A percentile compares a stretch with the other conserved stretches of the same genome.
These are phyloP conservation scores for Drosophila fuyamai DNA, from an alignment of 1,140 invertebrate genomes.

Conservation along the genomic window DNA sequence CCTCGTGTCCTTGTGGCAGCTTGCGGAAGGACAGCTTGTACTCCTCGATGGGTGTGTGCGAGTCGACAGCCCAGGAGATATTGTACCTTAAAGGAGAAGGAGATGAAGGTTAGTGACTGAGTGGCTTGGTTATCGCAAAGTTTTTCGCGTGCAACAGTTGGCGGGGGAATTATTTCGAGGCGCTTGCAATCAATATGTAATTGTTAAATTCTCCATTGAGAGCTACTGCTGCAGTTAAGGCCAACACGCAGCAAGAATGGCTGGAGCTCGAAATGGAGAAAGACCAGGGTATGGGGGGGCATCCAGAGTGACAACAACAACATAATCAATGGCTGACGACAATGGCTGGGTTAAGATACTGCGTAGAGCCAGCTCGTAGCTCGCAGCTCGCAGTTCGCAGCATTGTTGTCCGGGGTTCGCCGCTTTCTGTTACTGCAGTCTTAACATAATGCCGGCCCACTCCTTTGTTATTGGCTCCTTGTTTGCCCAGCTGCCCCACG, in stretches of 20 bases:
- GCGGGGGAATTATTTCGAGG: constrained; percentile 55
- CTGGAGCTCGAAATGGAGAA: not conserved
- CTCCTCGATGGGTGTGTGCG: constrained; percentile 88
- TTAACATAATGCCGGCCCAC: constrained; percentile 50
- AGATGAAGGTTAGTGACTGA: constrained; percentile 1
- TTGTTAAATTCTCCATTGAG: constrained; percentile 72
- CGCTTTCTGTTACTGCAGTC: constrained; percentile 18
- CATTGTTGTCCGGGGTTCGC: constrained; percentile 29
- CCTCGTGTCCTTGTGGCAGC: constrained; percentile 85
- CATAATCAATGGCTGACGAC: constrained; percentile 69
- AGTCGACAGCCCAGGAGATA: constrained; percentile 89
- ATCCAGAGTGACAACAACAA: constrained; percentile 40
- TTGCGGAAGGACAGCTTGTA: constrained; percentile 88
- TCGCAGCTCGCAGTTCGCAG: constrained; percentile 7
- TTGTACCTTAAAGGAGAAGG: constrained; percentile 85
- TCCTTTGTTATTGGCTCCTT: constrained; percentile 68
- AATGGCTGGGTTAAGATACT: constrained; percentile 65
- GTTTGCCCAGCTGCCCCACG: constrained; percentile 55
- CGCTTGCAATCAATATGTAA: constrained; percentile 72
- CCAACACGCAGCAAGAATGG: constrained; percentile 38
- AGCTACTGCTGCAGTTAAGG: constrained; percentile 31
- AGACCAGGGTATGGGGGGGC: constrained; percentile 1
- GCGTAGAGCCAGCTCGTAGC: constrained; percentile 24
- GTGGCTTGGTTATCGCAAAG: constrained; percentile 41
- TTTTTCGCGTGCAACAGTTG: constrained; percentile 75